A percentile compares a stretch with the other conserved stretches of the same genome.
These are phyloP conservation scores for Premnoplex brunnescens DNA, from an alignment of 2,797 vertebrate species.

Conservation along the genomic window DNA sequence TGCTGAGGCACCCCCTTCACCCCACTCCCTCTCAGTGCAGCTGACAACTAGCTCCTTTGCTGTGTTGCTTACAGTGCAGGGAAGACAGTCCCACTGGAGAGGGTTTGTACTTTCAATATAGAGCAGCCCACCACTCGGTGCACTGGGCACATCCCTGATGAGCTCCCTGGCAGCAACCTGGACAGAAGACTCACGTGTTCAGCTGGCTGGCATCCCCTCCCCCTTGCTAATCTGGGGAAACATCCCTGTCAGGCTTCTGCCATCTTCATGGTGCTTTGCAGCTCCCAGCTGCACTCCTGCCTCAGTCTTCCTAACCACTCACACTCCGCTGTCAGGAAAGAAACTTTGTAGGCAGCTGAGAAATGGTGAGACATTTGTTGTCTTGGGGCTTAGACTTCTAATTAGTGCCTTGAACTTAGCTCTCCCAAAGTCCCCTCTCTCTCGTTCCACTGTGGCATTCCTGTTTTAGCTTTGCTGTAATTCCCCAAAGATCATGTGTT, in stretches of 20 bases:
- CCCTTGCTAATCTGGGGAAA: fast-evolving
- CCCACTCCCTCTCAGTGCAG: not conserved
- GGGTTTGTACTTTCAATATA: fast-evolving
- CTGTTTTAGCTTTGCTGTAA: not conserved
- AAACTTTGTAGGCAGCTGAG: not conserved
- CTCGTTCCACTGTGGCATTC: not conserved
- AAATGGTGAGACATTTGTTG: not conserved
- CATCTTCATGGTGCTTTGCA: not conserved
- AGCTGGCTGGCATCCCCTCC: fast-evolving
- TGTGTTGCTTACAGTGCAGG: not conserved
- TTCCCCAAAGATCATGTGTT: not conserved
- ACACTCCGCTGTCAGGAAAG: not conserved
- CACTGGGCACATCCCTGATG: not conserved
- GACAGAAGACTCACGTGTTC: not conserved
- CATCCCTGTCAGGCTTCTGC: not conserved
- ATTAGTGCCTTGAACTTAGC: not conserved
- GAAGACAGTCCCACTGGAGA: not conserved
- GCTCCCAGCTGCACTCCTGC: not conserved
- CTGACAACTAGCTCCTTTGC: fast-evolving
- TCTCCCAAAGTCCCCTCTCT: not conserved
- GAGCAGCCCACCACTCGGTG: not conserved
- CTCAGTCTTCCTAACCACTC: not conserved
- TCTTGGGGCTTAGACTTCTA: not conserved
- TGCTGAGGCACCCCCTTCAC: fast-evolving
- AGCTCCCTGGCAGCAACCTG: not conserved